Evolutionary conservation across 2,113 vertebrate genomes (phyloP).

Genomic region (Haemorhous mexicanus): DNA sequence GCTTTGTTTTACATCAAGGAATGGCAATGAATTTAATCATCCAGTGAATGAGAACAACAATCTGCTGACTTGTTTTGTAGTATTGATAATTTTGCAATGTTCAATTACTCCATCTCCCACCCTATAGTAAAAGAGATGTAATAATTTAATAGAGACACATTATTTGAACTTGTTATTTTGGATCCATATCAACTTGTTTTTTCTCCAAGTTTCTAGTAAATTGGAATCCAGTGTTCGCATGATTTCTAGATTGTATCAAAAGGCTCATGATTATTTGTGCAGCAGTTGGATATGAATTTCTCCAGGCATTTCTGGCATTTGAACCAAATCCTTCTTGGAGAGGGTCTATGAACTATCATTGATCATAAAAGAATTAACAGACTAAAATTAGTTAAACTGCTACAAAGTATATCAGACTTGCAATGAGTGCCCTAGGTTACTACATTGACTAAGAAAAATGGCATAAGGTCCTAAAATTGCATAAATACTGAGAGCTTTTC

Average conservation of each 20-base stretch:
- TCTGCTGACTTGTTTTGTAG: neutral
- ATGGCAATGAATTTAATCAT: neutral
- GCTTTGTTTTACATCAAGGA: neutral
- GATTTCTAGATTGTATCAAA: neutral
- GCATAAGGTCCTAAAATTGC: neutral
- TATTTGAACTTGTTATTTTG: neutral
- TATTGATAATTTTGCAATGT: neutral
- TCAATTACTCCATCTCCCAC: neutral
- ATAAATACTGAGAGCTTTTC: neutral
- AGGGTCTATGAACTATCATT: neutral
- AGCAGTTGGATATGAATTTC: neutral
- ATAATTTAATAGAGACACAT: neutral
- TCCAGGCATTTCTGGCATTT: neutral
- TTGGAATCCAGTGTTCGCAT: neutral
- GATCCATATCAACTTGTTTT: neutral
- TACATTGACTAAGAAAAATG: neutral
- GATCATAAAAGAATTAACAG: neutral
- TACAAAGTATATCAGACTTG: neutral
- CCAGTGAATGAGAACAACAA: neutral
- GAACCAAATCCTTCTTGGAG: neutral
- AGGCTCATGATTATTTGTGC: neutral
- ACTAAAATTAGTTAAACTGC: neutral
- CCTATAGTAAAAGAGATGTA: neutral
- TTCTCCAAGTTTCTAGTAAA: neutral
- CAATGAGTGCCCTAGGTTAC: neutral